These are phyloP conservation scores for Diplodus puntazzo DNA, from an alignment of 2,797 vertebrate genomes.

Conservation along the genomic window DNA sequence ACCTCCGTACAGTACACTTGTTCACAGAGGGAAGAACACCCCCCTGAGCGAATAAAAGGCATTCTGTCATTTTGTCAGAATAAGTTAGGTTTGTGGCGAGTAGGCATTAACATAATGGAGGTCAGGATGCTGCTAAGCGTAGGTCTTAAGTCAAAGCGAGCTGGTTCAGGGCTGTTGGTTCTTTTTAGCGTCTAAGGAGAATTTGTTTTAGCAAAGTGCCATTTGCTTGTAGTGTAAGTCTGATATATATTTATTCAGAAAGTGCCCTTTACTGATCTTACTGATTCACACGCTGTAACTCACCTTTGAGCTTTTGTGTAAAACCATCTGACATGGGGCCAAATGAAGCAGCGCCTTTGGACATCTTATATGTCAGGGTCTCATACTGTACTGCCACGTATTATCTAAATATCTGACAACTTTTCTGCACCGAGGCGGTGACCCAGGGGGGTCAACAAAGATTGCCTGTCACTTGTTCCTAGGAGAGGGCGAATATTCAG, in stretches of 20 bases:
- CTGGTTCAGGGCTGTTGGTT: constrained; percentile 21
- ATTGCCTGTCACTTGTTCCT: constrained; percentile 51
- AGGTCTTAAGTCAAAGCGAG: constrained; percentile 49
- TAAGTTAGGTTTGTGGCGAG: constrained; percentile 62
- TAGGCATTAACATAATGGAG: constrained; percentile 62
- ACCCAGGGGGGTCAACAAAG: constrained; percentile 49
- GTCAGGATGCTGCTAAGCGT: constrained; percentile 53
- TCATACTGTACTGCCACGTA: constrained; percentile 40
- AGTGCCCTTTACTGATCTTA: constrained; percentile 21
- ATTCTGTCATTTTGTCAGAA: constrained; percentile 78
- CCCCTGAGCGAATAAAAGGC: constrained; percentile 55
- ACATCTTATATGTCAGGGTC: constrained; percentile 37
- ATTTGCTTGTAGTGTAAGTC: constrained; percentile 4
- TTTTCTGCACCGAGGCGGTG: constrained; percentile 34
- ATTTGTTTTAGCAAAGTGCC: constrained; percentile 32
- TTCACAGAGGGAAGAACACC: constrained; percentile 62
- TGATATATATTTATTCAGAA: constrained; percentile 16
- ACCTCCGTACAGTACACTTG: constrained; percentile 54
- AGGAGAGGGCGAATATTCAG: constrained; percentile 45
- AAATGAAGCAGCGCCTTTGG: constrained; percentile 36
- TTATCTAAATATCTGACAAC: constrained; percentile 69
- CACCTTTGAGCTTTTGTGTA: constrained; percentile 35
- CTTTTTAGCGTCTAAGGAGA: constrained; percentile 21
- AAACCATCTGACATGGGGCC: constrained; percentile 38
- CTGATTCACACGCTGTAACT: constrained; percentile 29